Evolutionary conservation across 2,797 vertebrate species (phyloP), one percentile per base, ranked within the genome.

Genomic region (Gymnothorax reevesii): DNA sequence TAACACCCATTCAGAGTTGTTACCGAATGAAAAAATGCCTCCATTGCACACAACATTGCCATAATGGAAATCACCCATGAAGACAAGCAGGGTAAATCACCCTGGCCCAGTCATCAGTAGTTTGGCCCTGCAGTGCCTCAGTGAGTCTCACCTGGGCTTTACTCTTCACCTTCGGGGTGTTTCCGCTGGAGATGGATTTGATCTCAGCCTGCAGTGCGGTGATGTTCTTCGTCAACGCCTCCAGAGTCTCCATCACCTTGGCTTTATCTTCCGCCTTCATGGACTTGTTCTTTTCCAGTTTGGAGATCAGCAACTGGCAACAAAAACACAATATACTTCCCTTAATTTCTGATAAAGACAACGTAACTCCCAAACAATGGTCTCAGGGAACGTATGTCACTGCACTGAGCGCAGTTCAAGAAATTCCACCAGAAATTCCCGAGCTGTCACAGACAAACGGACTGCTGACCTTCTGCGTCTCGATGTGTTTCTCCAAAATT

Each of bases 401-500:
- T 2, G 22, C 7, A 8, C 2, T 69, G 64, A 69, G 64, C 0
- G 64, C n/a, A n/a, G 25, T 69, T 4, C 8, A 66, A 5, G 9
- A 25, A 69, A 69, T 9, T 69, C 7, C 7, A 3, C n/a, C 64
- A 15, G 3, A n/a, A 9, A 25, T 25, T 69, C n/a, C 22, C 60
- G 4, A 62, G 60, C 64, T 25, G 22, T 3, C 33, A 4, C 9
- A 52, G 2, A 75, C 33, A 17, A 55, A 52, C 55, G 90, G 82
- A 99, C 98, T 97, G 42, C 55, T 90, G 82, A 99, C 98, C 97
- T 99, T 99, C 91, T 99, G 98, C 60, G 98, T 98, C 94, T 99
- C 98, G 87, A 99, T 99, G 92, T 99, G 97, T 91, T 99, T 99
- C 94, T 99, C 98, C 91, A 99, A 92, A 92, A 99, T 99, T 93